Base-by-base conservation (phyloP, 2,888 invertebrate species). In the Strigamia transsilvanica region DNA sequence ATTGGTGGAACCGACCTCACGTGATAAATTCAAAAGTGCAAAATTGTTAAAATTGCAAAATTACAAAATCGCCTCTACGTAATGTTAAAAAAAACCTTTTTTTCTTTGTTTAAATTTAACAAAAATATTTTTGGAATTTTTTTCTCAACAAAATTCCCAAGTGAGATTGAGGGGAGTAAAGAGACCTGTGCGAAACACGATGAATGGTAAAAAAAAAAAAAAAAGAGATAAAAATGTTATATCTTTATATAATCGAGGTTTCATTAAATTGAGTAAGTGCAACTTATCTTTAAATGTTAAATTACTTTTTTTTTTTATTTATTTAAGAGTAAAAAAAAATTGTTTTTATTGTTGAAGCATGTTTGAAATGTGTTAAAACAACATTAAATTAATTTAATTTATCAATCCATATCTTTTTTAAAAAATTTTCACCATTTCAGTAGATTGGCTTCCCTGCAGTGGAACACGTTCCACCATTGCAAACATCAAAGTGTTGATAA, bases 221-320 rank as follows among this genome's bases (percentile, higher is more conserved):
- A 51, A 51, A 51, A 51, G n/a, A 51, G n/a, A 51, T n/a, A 51
- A 51, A 51, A 51, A 51, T 51, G 13, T 51, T 51, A 51, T 51
- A 51, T 51, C 51, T 51, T 51, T 51, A 51, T 51, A 6, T 51
- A 10, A 51, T 51, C 51, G 51, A 51, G 51, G 51, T 51, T 51
- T 51, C 51, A 51, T 51, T 51, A 51, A 51, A 51, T 4, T 51
- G 51, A 51, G 51, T 9, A n/a, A 51, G 51, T n/a, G 51, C 51
- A 51, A 51, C 51, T 51, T 51, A 51, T 51, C 51, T 51, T 51
- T 51, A 51, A 51, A 51, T 51, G 51, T 51, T 6, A 51, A 51
- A 51, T 51, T 13, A n/a, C 51, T 51, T 51, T n/a, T n/a, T 4
- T n/a, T 42, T 42, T 42, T 42, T 42, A 10, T 42, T 13, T 42